These are phyloP conservation scores for Haliclystus octoradiatus DNA, from an alignment of 30 jellyfish, hydroid and myxozoan species.

Conservation along the genomic window DNA sequence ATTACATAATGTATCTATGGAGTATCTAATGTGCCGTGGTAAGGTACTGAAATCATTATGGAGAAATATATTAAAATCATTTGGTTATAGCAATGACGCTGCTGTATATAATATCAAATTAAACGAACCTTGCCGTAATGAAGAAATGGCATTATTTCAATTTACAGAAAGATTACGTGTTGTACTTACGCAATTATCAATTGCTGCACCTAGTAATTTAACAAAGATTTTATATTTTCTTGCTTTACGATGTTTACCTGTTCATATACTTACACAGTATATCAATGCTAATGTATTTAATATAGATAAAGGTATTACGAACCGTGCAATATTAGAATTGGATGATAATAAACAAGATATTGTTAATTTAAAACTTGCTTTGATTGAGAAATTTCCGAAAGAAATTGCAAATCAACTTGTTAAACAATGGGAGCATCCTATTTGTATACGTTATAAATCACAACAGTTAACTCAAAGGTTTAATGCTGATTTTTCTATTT, in stretches of 20 bases:
- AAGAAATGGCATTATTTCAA: slow-evolving; percentile 61
- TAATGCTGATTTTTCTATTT: slow-evolving; percentile 4
- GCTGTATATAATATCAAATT: slow-evolving; percentile 28
- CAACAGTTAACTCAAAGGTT: slow-evolving; percentile 35
- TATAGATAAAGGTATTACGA: slow-evolving; percentile 31
- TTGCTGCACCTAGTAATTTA: slow-evolving; percentile 46
- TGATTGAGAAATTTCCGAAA: slow-evolving; percentile 35
- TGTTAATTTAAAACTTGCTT: slow-evolving; percentile 26
- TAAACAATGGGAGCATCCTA: slow-evolving; percentile 48
- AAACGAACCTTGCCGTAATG: slow-evolving; percentile 5
- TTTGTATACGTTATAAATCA: slow-evolving; percentile 22
- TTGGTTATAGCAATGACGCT: slow-evolving; percentile 29
- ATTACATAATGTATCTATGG: slow-evolving; percentile 36
- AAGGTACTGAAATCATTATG: slow-evolving; percentile 48
- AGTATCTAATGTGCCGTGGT: slow-evolving; percentile 52
- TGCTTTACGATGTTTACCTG: slow-evolving; percentile 61
- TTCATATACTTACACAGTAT: slow-evolving; percentile 48
- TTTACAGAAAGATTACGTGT: slow-evolving; percentile 48
- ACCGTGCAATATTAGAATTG: slow-evolving; percentile 34
- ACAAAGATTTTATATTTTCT: slow-evolving; percentile 25
- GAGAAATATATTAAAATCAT: slow-evolving; percentile 49
- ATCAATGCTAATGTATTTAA: slow-evolving; percentile 43
- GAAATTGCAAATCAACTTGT: slow-evolving; percentile 27
- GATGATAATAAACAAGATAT: slow-evolving; percentile 33
- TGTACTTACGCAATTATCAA: slow-evolving; percentile 31